Percentiles rank a stretch among this genome's conserved stretches.
These are phyloP conservation scores for Spea multiplicata DNA, from an alignment of 2,113 vertebrate genomes.

Conservation along the genomic window DNA sequence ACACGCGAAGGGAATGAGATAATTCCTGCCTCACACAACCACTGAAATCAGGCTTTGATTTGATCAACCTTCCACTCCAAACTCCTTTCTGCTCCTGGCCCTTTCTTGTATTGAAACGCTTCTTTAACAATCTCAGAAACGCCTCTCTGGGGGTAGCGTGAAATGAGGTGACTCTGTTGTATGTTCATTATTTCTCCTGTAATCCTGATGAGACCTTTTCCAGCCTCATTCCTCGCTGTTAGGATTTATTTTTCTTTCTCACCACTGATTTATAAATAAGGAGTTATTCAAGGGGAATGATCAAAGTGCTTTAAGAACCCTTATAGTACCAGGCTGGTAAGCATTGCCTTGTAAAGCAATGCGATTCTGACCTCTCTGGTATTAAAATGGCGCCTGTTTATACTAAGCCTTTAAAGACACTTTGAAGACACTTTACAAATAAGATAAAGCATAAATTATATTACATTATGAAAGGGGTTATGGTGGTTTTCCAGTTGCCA, in stretches of 20 bases:
- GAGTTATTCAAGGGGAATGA: slow-evolving; percentile 6
- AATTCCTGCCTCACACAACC: slow-evolving; percentile 83
- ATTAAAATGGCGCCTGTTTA: background rate
- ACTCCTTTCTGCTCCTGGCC: slow-evolving; percentile 46
- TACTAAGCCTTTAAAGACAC: background rate
- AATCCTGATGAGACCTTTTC: slow-evolving; percentile 32
- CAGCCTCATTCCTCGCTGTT: background rate
- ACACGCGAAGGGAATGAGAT: slow-evolving; percentile 80
- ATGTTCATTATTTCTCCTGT: slow-evolving; percentile 34
- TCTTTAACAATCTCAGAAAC: slow-evolving; percentile 30
- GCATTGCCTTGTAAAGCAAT: too few relatives aligned
- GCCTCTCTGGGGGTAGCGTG: slow-evolving; percentile 25
- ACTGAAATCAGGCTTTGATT: slow-evolving; percentile 68
- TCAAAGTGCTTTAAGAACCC: background rate
- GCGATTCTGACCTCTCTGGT: background rate
- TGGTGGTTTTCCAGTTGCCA: too few relatives aligned
- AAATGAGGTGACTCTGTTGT: slow-evolving; percentile 39
- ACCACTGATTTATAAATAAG: slow-evolving; percentile 11
- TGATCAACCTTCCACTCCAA: slow-evolving; percentile 64
- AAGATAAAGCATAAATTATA: too few relatives aligned
- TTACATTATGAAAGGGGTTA: too few relatives aligned
- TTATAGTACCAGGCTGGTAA: background rate
- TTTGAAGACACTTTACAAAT: too few relatives aligned
- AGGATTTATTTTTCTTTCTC: slow-evolving; percentile 9
- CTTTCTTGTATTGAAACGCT: slow-evolving; percentile 45